These are phyloP conservation scores for Ischnura elegans DNA, from an alignment of 2,888 invertebrate genomes.

Conservation along the genomic window DNA sequence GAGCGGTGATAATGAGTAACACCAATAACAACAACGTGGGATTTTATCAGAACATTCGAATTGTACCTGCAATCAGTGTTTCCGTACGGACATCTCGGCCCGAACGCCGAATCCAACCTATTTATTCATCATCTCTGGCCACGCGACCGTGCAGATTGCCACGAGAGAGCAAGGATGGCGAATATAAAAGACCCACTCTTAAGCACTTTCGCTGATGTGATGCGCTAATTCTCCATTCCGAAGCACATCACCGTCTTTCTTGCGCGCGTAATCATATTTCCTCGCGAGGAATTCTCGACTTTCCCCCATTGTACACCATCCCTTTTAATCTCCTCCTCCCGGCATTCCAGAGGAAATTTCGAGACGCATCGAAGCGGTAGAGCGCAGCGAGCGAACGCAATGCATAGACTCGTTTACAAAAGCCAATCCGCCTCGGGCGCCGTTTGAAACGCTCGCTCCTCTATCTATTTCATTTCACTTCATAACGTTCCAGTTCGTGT, in stretches of 20 bases:
- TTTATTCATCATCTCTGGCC: neutral
- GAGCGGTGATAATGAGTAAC: no score
- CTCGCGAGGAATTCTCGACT: neutral
- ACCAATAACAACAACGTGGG: no score
- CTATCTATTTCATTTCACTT: neutral
- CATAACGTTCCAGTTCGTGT: neutral
- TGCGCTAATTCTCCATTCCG: neutral
- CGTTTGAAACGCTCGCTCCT: neutral
- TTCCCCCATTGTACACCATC: neutral
- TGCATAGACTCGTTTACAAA: neutral
- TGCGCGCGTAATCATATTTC: neutral
- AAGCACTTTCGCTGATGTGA: neutral
- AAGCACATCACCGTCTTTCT: neutral
- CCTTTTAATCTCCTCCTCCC: constrained; percentile 1
- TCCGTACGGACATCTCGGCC: no score
- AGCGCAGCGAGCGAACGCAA: neutral
- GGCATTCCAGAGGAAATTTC: neutral
- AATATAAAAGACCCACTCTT: neutral
- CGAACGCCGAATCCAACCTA: no score
- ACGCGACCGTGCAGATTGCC: neutral
- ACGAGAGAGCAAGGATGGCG: neutral
- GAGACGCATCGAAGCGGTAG: neutral
- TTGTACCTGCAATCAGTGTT: no score
- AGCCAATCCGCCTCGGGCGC: neutral
- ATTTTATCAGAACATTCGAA: no score